Evolutionary conservation across 2,797 vertebrate species (phyloP).

Genomic region (Melanotaenia boesemani): DNA sequence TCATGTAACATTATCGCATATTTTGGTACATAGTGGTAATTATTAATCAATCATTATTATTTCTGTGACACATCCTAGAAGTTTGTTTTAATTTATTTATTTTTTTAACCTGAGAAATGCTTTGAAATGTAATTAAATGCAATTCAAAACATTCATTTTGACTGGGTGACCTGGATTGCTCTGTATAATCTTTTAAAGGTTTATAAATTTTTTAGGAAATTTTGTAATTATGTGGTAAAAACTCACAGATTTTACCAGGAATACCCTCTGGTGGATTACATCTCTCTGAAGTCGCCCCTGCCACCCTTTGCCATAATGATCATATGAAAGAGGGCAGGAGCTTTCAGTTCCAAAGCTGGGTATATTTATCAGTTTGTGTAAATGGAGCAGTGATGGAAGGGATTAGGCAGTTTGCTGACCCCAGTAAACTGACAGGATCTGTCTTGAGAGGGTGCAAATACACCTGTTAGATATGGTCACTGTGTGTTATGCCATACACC

Average conservation of each 20-base stretch:
- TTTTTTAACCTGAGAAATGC: no score
- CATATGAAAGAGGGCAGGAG: conserved; percentile 26
- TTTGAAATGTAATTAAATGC: no score
- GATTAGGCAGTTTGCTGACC: conserved; percentile 67
- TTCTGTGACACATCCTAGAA: not conserved
- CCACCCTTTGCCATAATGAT: conserved; percentile 1
- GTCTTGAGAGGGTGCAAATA: conserved; percentile 67
- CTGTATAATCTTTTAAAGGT: no score
- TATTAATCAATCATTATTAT: not conserved
- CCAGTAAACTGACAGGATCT: conserved; percentile 63
- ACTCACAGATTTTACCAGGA: not conserved
- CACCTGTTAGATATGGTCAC: conserved; percentile 52
- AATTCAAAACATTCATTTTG: no score
- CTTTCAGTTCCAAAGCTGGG: conserved; percentile 44
- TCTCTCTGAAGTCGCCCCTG: conserved; percentile 3
- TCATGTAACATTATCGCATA: not conserved
- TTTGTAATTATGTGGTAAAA: not conserved
- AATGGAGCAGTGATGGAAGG: conserved; percentile 56
- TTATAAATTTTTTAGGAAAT: not conserved
- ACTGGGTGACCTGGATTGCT: no score
- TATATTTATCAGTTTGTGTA: conserved; percentile 62
- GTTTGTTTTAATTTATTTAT: no score
- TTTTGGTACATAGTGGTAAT: no score
- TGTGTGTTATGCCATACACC: conserved; percentile 6
- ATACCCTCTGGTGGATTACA: not conserved